These are phyloP conservation scores for Drosophila meridiana DNA, from an alignment of 2,888 invertebrate genomes.

Conservation along the genomic window DNA sequence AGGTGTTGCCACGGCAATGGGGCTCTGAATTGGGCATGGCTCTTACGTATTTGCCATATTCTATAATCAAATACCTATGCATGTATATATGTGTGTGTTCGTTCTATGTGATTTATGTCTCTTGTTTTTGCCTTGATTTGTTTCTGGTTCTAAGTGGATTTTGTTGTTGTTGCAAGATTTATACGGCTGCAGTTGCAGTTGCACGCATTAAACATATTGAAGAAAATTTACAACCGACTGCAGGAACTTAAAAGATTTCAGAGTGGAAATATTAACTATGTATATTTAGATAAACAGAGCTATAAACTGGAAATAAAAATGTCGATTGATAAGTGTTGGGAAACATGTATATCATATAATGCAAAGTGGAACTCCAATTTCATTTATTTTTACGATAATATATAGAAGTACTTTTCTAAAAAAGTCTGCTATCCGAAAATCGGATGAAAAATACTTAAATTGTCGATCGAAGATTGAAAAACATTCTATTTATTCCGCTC, in stretches of 20 bases:
- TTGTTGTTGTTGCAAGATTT: conserved; percentile 37
- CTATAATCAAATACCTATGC: conserved; percentile 28
- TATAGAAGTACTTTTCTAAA: no score
- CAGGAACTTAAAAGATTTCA: not conserved
- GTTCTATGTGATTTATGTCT: conserved; percentile 48
- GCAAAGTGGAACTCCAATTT: not conserved
- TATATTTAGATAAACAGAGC: conserved; percentile 2
- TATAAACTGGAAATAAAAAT: not conserved
- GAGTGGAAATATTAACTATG: not conserved
- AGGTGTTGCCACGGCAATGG: conserved; percentile 54
- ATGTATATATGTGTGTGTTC: not conserved
- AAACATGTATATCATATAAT: not conserved
- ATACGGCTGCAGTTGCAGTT: conserved; percentile 28
- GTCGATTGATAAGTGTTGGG: not conserved
- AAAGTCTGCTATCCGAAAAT: no score
- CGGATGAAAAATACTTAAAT: no score
- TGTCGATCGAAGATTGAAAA: no score
- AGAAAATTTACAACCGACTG: not conserved
- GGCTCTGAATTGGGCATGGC: conserved; percentile 2
- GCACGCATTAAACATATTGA: conserved; percentile 15
- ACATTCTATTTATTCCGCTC: no score
- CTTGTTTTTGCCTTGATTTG: conserved; percentile 52
- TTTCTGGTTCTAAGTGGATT: conserved; percentile 62
- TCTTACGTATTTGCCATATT: conserved; percentile 39
- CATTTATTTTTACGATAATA: not conserved